Base-by-base conservation (phyloP, 1,140 invertebrate species). In the Thereuonema tuberculata region DNA sequence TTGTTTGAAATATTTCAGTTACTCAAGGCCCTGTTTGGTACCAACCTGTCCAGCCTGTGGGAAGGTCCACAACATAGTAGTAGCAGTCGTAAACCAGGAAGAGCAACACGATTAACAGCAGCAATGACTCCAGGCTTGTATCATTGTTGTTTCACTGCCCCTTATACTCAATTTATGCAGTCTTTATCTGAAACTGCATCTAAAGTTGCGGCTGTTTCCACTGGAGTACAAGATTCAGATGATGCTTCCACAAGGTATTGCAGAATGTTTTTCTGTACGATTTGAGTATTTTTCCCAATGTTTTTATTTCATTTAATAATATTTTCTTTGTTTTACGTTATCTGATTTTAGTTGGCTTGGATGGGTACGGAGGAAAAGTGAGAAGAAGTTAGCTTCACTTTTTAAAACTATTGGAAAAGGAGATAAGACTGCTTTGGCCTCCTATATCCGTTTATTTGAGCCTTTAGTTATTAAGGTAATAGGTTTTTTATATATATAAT, bases 361-460 rank as follows among this genome's bases (percentile, higher is more conserved):
- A 56, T 73, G 70, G 67, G 61, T 76, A 31, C 70, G 68, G 58
- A 73, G 70, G 59, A 64, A 72, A 64, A 69, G 71, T 25, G 74
- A 75, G 52, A 69, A 68, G 53, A 75, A 74, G 64, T 60, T 73
- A 24, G 69, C 73, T 28, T 68, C 67, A n/a, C 67, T 60, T 2
- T 75, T 20, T 63, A 75, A 23, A 74, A 70, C 65, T 69, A 72
- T 53, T 67, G 68, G 17, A 67, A 67, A 57, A 72, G 57, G 70
- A 67, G 68, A 78, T 70, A 69, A 74, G 67, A 61, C 82, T 59
- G 78, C 80, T 37, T 79, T 93, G 60, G 83, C 82, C 24, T 81
- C 81, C 26, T 91, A 88, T 67, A 91, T 94, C 58, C 78, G 86
- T 58, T 75, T 93, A 31, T 93, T 94, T 74, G 89, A 94, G 70